A percentile compares a stretch with the other conserved stretches of the same genome.
Conservation (phyloP, 2,888 invertebrate genomes). For the Rhagonycha lutea region DNA sequence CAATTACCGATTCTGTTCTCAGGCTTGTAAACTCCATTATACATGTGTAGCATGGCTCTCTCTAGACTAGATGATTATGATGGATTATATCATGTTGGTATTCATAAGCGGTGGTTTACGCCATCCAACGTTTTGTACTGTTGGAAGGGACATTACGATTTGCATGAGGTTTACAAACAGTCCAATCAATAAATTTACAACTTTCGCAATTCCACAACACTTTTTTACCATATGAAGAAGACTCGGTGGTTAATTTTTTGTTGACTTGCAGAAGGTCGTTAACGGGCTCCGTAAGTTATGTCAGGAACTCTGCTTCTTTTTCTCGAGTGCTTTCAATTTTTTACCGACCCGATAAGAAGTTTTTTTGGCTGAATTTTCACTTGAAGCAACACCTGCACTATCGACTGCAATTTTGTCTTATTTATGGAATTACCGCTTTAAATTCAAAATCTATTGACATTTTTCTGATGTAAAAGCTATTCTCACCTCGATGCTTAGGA, state of each 20-base stretch:
- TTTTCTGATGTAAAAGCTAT: background rate
- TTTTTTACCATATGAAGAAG: background rate
- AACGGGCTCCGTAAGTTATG: background rate
- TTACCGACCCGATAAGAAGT: background rate
- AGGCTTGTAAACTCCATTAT: conserved; percentile 40
- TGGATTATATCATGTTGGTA: conserved; percentile 37
- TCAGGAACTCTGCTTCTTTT: background rate
- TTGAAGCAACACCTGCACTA: background rate
- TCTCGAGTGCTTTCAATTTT: background rate
- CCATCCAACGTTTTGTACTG: conserved; percentile 21
- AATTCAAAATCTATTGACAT: background rate
- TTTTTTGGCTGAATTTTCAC: background rate
- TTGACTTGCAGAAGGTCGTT: background rate
- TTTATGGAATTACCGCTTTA: background rate
- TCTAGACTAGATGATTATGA: conserved; percentile 36
- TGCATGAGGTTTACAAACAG: conserved; percentile 10
- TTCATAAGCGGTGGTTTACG: conserved; percentile 30
- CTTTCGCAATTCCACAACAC: background rate
- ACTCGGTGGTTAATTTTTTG: background rate
- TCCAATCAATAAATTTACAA: background rate
- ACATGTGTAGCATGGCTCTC: conserved; percentile 42
- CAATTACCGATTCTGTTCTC: conserved; percentile 38
- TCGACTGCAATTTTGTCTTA: background rate
- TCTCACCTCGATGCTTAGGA: background rate
- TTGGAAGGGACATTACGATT: conserved; percentile 13